These are phyloP conservation scores for Plestiodon gilberti DNA, from an alignment of 2,113 vertebrate genomes.

Conservation along the genomic window DNA sequence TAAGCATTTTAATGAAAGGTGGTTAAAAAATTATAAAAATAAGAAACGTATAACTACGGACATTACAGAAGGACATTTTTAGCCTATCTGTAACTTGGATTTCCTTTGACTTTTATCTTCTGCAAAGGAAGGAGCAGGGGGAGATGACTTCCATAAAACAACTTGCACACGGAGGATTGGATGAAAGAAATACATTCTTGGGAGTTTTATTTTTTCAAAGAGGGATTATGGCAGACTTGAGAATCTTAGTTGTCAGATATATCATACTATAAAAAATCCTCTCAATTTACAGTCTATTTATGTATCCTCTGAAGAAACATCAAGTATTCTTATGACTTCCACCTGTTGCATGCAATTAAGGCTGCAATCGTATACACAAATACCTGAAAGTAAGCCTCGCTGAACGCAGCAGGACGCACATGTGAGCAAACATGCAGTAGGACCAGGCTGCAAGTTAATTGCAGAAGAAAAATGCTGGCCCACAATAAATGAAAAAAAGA, in stretches of 20 bases:
- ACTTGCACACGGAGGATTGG: too few species aligned
- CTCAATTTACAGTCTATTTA: constrained; percentile 6
- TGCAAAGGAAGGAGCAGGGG: not conserved
- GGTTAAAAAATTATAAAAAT: not conserved
- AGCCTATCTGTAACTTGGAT: not conserved
- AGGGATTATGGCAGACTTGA: not conserved
- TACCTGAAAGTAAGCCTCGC: not conserved
- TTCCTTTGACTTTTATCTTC: not conserved
- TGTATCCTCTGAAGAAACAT: not conserved
- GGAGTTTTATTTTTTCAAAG: not conserved
- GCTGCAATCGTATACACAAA: not conserved
- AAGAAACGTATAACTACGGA: not conserved
- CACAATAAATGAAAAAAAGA: not conserved
- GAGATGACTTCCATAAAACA: not conserved
- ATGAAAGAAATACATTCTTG: not conserved
- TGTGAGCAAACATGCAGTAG: not conserved
- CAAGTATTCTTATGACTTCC: not conserved
- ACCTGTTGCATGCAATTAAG: constrained; percentile 20
- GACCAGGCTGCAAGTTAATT: not conserved
- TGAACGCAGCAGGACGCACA: not conserved
- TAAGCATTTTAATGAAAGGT: not conserved
- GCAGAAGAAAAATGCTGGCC: not conserved
- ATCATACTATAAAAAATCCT: not conserved
- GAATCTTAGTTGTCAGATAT: not conserved
- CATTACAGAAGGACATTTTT: not conserved